Evolutionary conservation across 2,113 vertebrate genomes (phyloP), one percentile per base, ranked within the genome.

Genomic region (Leuciscus idus): DNA sequence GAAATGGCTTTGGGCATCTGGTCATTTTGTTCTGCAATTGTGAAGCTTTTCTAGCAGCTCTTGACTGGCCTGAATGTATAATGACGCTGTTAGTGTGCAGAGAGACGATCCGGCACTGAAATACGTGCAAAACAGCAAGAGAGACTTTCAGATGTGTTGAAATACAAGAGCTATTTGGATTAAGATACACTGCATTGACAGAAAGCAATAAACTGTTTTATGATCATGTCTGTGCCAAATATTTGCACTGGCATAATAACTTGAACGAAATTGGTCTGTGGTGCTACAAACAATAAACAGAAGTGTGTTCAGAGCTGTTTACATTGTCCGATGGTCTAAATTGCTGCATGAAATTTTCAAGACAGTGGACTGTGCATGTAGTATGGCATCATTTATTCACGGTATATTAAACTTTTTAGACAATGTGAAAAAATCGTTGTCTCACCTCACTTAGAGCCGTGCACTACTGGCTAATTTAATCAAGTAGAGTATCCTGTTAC

Each of bases 41-140:
- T 61, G 36, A 46, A 52, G 86, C 83, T n/a, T 26, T 84, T 80
- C 68, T 81, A 59, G 76, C 52, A 81, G 66, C 82, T 84, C 83
- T 87, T 28, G 23, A 75, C 82, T n/a, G 59, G 3, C 30, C 33
- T 43, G 59, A 79, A 80, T 87, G 68, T 48, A 70, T 84, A 81
- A 70, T 59, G 66, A 74, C n/a, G 55, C n/a, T 75, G 68, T 68
- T 66, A 64, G 66, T 84, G 39, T 62, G 39, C 52, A 73, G 39
- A 36, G 75, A 74, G 76, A 59, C 48, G 43, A 84, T 72, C 52
- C 43, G 28, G 30, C 33, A 23, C 43, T 48, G 36, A 59, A 23
- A 80, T 57, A 33, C 46, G 50, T 46, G n/a, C 73, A 28, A 81
- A 50, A 72, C 23, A 9, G n/a, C 15, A 26, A 30, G 57, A 81